Evolutionary conservation across 2,888 invertebrate species (phyloP).

Genomic region (Zelleria hepariella): DNA sequence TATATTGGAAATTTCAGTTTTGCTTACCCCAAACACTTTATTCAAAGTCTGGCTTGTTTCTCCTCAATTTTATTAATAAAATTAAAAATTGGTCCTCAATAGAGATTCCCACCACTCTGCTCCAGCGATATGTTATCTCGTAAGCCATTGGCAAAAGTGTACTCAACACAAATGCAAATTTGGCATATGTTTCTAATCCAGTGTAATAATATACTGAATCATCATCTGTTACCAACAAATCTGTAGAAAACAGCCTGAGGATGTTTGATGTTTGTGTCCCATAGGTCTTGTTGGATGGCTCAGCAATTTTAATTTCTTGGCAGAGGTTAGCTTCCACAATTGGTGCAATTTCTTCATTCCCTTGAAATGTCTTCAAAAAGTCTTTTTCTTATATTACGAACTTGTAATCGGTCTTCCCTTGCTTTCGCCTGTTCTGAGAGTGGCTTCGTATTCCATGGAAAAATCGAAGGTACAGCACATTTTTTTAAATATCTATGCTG

Average conservation of each 20-base stretch:
- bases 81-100: constrained; percentile 7
- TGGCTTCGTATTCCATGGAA: constrained; percentile 2
- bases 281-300: background rate
- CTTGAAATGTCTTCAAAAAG: background rate
- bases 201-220: constrained; percentile 1
- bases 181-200: background rate
- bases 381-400: background rate
- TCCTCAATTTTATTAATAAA: background rate
- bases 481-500: constrained; percentile 3
- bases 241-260: background rate
- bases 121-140: constrained; percentile 2
- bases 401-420: constrained; percentile 1
- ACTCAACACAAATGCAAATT: constrained; percentile 1
- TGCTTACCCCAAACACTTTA: background rate
- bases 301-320: background rate
- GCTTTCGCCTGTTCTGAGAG: background rate
- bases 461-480: background rate
- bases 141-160: constrained; percentile 6
- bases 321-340: background rate
- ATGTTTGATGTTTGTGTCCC: constrained; percentile 3
- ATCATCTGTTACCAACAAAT: background rate
- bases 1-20: background rate
- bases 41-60: background rate
- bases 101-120: background rate
- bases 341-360: background rate